These are phyloP conservation scores for Euschistus heros DNA, from an alignment of 1,140 invertebrate genomes.

Conservation along the genomic window DNA sequence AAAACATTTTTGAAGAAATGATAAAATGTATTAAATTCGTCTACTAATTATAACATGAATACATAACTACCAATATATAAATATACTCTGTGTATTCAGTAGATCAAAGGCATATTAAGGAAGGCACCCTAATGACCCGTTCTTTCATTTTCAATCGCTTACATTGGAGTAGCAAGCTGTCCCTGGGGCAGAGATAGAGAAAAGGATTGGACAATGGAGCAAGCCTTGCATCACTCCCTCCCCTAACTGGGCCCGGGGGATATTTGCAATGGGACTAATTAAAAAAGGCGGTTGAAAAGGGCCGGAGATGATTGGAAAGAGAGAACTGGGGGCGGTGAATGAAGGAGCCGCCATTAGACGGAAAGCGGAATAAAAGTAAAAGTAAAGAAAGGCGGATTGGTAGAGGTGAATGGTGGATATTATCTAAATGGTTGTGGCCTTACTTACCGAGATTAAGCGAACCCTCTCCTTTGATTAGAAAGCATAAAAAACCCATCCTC, in stretches of 20 bases:
- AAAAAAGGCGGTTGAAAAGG: constrained; percentile 5
- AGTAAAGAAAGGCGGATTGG: constrained; percentile 1
- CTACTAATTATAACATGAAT: no score
- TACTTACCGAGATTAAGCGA: constrained; percentile 7
- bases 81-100: no score
- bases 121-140: no score
- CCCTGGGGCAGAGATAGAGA: not conserved
- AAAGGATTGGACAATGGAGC: not conserved
- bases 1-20: no score
- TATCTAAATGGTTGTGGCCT: constrained; percentile 8
- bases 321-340: not conserved
- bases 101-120: no score
- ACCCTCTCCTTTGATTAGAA: constrained; percentile 2
- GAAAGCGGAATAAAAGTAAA: constrained; percentile 10
- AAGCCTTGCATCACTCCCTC: not conserved
- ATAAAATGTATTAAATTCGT: no score
- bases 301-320: not conserved
- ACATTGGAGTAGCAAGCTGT: not conserved
- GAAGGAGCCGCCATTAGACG: constrained; percentile 2
- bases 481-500: constrained; percentile 5
- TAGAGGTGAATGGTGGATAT: constrained; percentile 3
- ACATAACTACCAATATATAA: no score
- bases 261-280: constrained; percentile 3
- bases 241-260: not conserved
- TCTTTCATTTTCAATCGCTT: no score